Conservation (phyloP, 2,888 invertebrate species). For the Mythimna loreyi region DNA sequence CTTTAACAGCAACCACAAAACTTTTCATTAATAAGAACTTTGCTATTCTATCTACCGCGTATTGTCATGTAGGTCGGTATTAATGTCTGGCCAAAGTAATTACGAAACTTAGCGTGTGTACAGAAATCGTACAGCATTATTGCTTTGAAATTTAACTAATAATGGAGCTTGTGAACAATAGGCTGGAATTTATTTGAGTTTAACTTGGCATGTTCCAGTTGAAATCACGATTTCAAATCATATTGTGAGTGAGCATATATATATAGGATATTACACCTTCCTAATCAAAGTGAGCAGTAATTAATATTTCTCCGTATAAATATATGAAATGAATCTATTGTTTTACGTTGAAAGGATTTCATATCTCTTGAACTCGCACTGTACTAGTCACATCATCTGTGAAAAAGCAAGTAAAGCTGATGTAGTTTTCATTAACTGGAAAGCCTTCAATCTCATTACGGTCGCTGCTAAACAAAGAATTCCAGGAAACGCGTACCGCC, state of each 20-base stretch:
- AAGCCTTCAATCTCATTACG: constrained; percentile 64
- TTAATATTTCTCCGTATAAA: constrained; percentile 23
- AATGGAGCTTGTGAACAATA: constrained; percentile 60
- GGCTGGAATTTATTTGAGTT: constrained; percentile 52
- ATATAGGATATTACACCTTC: constrained; percentile 14
- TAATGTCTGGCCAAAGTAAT: constrained; percentile 48
- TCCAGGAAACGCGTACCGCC: constrained; percentile 40
- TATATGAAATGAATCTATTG: not conserved
- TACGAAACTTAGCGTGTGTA: constrained; percentile 57
- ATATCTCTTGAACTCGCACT: constrained; percentile 10
- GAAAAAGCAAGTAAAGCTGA: constrained; percentile 42
- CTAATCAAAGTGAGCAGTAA: constrained; percentile 8
- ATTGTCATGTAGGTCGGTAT: constrained; percentile 33
- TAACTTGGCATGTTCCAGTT: constrained; percentile 30
- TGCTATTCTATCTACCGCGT: constrained; percentile 27
- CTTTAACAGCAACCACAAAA: constrained; percentile 35
- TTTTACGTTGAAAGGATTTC: constrained; percentile 11
- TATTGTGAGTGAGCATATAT: constrained; percentile 20
- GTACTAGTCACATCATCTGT: constrained; percentile 24
- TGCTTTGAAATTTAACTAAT: constrained; percentile 66
- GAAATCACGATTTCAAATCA: constrained; percentile 16
- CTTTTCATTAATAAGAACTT: constrained; percentile 29
- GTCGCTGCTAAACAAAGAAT: constrained; percentile 60
- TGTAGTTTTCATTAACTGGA: constrained; percentile 61
- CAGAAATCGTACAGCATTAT: constrained; percentile 50